phyloP scores from a whole-genome alignment of 2,888 invertebrate genomes.

The Aspidapion aeneum region DNA sequence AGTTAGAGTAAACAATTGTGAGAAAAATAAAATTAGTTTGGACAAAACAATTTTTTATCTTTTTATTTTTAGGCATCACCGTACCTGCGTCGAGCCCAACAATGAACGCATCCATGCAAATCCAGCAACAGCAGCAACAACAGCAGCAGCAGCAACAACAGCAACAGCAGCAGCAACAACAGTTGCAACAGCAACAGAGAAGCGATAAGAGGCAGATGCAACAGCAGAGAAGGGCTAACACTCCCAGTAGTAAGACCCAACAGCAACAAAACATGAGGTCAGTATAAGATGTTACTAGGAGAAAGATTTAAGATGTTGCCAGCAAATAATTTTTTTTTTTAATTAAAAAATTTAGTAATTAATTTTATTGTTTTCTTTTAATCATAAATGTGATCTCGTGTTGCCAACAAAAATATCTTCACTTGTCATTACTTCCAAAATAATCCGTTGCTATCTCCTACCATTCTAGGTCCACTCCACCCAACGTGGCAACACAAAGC shows the following conservation, averaged over 20 bases:
- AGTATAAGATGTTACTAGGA: no score
- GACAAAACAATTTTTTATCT: no score
- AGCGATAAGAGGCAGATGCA: slow-evolving; percentile 35
- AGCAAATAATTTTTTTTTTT: no score
- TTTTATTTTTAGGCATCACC: slow-evolving; percentile 35
- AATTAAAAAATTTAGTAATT: no score
- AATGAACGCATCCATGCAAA: slow-evolving; percentile 39
- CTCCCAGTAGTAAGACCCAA: slow-evolving; percentile 39
- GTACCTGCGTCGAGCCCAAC: slow-evolving; percentile 50
- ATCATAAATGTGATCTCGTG: no score
- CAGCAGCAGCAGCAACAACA: slow-evolving; percentile 32
- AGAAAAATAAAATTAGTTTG: no score
- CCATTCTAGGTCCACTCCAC: slow-evolving; percentile 16
- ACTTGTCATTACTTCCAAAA: no score
- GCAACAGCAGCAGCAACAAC: slow-evolving; percentile 38
- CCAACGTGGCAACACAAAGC: slow-evolving; percentile 36
- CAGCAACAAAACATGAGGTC: slow-evolving; percentile 34
- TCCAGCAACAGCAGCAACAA: slow-evolving; percentile 41
- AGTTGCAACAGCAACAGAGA: slow-evolving; percentile 37
- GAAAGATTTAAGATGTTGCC: no score
- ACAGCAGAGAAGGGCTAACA: slow-evolving; percentile 39
- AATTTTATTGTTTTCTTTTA: no score
- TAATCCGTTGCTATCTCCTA: no score
- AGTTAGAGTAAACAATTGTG: no score
- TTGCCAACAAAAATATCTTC: no score